Base-by-base conservation (phyloP, 2,113 vertebrate species). In the Nettapus auritus region DNA sequence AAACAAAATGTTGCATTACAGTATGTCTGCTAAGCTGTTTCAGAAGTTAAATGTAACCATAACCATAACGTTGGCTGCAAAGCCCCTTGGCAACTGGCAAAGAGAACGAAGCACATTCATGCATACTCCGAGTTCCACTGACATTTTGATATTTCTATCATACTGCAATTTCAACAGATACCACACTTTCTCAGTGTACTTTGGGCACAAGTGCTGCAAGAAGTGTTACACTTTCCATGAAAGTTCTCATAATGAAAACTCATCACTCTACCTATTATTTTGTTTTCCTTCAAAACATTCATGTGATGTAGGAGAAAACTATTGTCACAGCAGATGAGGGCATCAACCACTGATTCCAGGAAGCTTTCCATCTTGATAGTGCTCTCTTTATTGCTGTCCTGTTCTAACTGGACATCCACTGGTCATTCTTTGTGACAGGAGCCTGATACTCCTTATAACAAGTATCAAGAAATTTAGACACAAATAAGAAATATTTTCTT, bases 141-240 rank as follows among this genome's bases (percentile, higher is more conserved):
- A 69, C 93, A 87, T 93, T 88, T 60, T 88, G 85, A 19, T 88
- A 81, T 88, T 95, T 97, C 93, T 88, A 92, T 96, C 92, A 86
- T 76, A 22, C 29, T 64, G 68, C 1, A 7, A 34, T 94, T 96
- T 96, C 86, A 92, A 84, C 88, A 94, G 86, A 92, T 88, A 87
- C 28, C 14, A 7, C 62, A n/a, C 77, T 89, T 93, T 86, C 83
- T 86, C 44, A 3, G 0, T 68, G 76, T 90, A 19, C 71, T 90
- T 75, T 82, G 75, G 77, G 75, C 80, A 79, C n/a, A 88, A 90
- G 69, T 62, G 20, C 16, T 78, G 73, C 52, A 40, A 88, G 85
- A 78, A 57, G 28, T 62, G 38, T 83, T 88, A 34, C 12, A 73
- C 25, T 62, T 88, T 68, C 81, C 11, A 3, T 69, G 48, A 56